Evolutionary conservation across 2,113 vertebrate genomes (phyloP).

Genomic region (Myotis brandtii): DNA sequence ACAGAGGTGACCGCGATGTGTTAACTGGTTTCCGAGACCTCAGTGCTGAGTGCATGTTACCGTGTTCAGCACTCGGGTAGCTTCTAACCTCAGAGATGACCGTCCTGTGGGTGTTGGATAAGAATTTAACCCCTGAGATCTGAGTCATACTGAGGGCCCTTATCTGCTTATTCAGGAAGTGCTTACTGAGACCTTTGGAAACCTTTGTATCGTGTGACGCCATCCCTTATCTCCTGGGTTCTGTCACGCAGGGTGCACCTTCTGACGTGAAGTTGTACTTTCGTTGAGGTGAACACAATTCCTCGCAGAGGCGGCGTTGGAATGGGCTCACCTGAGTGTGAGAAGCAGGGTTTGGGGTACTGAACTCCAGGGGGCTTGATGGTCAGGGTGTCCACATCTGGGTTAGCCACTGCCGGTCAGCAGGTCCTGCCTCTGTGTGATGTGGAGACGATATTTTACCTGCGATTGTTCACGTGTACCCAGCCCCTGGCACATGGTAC

Average conservation of each 20-base stretch:
- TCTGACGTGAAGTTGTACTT: background rate
- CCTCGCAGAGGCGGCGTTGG: background rate
- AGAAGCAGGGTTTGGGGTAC: fast-evolving
- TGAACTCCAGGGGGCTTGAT: background rate
- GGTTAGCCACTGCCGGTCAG: too few relatives aligned
- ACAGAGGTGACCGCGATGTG: background rate
- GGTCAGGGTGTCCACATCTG: too few relatives aligned
- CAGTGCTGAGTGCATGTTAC: background rate
- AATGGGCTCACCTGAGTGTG: background rate
- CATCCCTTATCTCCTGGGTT: background rate
- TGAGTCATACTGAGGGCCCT: slow-evolving; percentile 22
- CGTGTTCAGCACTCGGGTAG: background rate
- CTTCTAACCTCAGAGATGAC: background rate
- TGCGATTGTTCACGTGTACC: background rate
- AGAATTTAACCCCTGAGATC: slow-evolving; percentile 14
- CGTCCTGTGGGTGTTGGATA: background rate
- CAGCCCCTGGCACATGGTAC: background rate
- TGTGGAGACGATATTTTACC: fast-evolving
- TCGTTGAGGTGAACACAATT: background rate
- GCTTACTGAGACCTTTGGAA: slow-evolving; percentile 49
- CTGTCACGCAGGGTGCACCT: background rate
- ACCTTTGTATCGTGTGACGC: background rate
- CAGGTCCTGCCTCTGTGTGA: background rate
- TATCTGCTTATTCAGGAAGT: slow-evolving; percentile 40
- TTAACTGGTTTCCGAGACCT: slow-evolving; percentile 17